These are phyloP conservation scores for Saccopteryx leptura DNA, from an alignment of 2,113 vertebrate genomes.

Conservation along the genomic window DNA sequence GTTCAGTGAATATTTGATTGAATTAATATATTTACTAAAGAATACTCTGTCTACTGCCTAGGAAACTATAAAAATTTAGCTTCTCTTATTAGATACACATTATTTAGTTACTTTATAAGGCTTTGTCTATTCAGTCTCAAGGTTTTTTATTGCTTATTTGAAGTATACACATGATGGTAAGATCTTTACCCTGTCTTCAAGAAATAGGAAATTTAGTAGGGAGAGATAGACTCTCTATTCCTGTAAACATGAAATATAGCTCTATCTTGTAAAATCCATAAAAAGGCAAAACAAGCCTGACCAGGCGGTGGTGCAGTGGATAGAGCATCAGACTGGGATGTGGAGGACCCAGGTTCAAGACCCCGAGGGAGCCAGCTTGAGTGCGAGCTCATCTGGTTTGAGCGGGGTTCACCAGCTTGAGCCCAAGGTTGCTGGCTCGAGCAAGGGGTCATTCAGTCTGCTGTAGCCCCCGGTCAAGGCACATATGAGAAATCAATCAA, in stretches of 20 bases:
- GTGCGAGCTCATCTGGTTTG: no score
- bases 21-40: background rate
- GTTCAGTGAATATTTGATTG: slow-evolving; percentile 4
- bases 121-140: background rate
- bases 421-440: no score
- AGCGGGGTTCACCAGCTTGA: no score
- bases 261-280: background rate
- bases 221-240: background rate
- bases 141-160: slow-evolving; percentile 26
- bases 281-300: background rate
- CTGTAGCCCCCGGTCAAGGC: no score
- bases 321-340: no score
- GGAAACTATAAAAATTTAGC: background rate
- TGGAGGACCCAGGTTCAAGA: no score
- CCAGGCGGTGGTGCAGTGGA: no score
- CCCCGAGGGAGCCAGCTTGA: no score
- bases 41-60: background rate
- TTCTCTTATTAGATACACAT: background rate
- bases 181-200: background rate
- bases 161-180: background rate
- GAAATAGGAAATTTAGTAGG: slow-evolving; percentile 30
- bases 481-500: no score
- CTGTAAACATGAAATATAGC: background rate
- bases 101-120: background rate
- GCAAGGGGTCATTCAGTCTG: no score